phyloP scores from a whole-genome alignment of 1,140 invertebrate species.

The Papilio helenus region DNA sequence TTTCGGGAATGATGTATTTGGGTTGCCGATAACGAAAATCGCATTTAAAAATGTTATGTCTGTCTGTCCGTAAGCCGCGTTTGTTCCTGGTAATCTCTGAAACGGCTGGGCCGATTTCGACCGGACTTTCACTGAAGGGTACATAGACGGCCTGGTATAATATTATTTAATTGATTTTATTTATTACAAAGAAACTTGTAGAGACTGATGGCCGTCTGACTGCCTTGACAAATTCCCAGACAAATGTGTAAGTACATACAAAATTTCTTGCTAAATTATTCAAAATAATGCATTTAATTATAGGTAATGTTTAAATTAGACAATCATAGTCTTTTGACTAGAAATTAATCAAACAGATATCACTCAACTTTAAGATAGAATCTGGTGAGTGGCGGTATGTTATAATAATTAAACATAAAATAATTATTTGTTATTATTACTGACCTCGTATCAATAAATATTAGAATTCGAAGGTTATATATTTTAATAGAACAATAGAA shows the following conservation, averaged over 20 bases:
- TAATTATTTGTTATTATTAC: conserved; percentile 55
- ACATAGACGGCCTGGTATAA: no score
- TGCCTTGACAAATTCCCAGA: conserved; percentile 40
- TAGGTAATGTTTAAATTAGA: conserved; percentile 64
- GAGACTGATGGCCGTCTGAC: conserved; percentile 39
- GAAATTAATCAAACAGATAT: conserved; percentile 75
- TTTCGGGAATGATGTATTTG: no score
- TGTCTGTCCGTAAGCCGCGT: no score
- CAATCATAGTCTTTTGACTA: conserved; percentile 78
- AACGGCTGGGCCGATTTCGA: no score
- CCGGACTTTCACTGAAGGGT: no score
- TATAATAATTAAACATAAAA: conserved; percentile 54
- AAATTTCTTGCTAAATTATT: conserved; percentile 46
- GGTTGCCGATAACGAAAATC: no score
- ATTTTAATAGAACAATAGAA: conserved; percentile 71
- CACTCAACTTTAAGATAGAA: conserved; percentile 57
- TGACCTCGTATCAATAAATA: conserved; percentile 81
- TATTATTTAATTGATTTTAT: neutral
- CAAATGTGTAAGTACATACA: conserved; percentile 41
- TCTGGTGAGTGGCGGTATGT: conserved; percentile 60
- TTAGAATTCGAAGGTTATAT: conserved; percentile 72
- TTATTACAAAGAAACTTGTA: neutral
- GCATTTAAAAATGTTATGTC: no score
- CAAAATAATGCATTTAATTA: conserved; percentile 50
- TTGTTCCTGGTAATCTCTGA: no score